phyloP scores from a whole-genome alignment of 2,113 vertebrate species.

The Ramphastos sulfuratus region DNA sequence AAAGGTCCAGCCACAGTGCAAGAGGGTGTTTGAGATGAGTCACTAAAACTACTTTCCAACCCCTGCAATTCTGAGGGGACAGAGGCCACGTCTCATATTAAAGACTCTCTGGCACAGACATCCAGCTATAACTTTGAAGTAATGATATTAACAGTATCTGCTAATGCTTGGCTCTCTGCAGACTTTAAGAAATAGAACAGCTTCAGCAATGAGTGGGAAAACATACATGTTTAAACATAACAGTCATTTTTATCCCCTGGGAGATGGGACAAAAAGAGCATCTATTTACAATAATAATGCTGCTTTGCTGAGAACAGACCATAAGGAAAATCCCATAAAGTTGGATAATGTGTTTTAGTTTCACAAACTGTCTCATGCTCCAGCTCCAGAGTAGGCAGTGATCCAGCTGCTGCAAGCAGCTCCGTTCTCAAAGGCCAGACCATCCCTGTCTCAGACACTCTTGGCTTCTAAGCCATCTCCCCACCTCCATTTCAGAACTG shows the following conservation, averaged over 20 bases:
- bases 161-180: not conserved
- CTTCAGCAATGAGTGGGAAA: slow-evolving; percentile 50
- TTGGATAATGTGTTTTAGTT: slow-evolving; percentile 42
- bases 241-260: slow-evolving; percentile 51
- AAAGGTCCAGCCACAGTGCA: slow-evolving; percentile 6
- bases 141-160: slow-evolving; percentile 27
- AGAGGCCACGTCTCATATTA: slow-evolving; percentile 3
- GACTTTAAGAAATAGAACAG: not conserved
- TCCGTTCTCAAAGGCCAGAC: not conserved
- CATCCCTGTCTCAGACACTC: not conserved
- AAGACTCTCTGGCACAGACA: slow-evolving; percentile 15
- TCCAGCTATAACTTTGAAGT: slow-evolving; percentile 4
- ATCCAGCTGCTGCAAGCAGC: not conserved
- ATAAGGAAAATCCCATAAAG: slow-evolving; percentile 44
- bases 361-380: slow-evolving; percentile 45
- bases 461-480: not conserved
- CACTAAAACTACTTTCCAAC: slow-evolving; percentile 28
- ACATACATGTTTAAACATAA: slow-evolving; percentile 50
- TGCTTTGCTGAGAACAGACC: slow-evolving; percentile 50
- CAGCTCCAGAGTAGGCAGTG: not conserved
- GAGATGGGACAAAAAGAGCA: slow-evolving; percentile 57
- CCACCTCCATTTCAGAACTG: not conserved
- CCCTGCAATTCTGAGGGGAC: not conserved
- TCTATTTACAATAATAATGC: slow-evolving; percentile 58
- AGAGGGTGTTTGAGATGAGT: slow-evolving; percentile 11